A percentile compares a stretch with the other conserved stretches of the same genome.
Evolutionary conservation across 2,113 vertebrate species (phyloP).

Genomic region (Antechinus flavipes): DNA sequence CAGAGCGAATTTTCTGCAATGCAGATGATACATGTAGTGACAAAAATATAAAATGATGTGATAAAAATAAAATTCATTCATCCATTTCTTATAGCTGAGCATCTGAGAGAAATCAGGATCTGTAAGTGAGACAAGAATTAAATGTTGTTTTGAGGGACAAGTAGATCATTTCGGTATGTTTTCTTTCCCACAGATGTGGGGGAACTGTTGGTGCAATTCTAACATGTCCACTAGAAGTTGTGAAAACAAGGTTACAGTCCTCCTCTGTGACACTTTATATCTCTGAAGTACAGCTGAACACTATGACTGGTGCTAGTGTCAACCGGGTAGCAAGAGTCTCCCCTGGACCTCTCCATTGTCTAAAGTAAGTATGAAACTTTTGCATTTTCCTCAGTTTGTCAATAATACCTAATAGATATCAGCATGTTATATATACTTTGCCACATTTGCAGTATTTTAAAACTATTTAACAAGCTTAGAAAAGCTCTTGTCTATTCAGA

Average conservation of each 20-base stretch:
- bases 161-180: neutral
- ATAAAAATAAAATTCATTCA: neutral
- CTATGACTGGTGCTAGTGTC: constrained; percentile 92
- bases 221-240: constrained; percentile 99
- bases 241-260: constrained; percentile 97
- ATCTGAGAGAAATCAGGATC: neutral
- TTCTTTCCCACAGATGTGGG: constrained; percentile 89
- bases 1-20: neutral
- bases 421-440: neutral
- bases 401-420: neutral
- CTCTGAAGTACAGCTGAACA: constrained; percentile 96
- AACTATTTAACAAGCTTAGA: constrained; percentile 14
- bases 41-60: neutral
- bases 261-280: constrained; percentile 95
- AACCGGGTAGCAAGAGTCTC: constrained; percentile 91
- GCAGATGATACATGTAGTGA: neutral
- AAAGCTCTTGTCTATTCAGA: neutral
- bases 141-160: neutral
- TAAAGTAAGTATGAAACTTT: constrained; percentile 89
- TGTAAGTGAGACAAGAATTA: neutral
- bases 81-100: neutral
- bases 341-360: constrained; percentile 96
- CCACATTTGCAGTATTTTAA: constrained; percentile 23
- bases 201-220: constrained; percentile 98
- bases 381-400: neutral